phyloP scores from a whole-genome alignment of 2,888 invertebrate genomes.

The Steinernema hermaphroditum region DNA sequence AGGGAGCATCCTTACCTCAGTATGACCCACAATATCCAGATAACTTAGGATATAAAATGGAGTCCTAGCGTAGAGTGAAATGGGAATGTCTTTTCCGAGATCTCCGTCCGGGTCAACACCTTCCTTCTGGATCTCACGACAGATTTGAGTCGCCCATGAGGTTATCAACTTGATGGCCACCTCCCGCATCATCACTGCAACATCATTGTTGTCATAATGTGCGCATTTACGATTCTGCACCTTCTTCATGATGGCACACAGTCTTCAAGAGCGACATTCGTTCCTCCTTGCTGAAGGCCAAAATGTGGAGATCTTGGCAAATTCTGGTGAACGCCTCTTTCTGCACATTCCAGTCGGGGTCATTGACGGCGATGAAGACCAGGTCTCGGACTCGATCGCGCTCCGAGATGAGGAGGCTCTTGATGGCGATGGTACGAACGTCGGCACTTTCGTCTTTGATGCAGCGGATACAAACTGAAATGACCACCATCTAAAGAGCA shows the following conservation, averaged over 20 bases:
- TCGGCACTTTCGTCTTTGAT: background rate
- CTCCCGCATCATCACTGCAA: background rate
- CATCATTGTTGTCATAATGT: background rate
- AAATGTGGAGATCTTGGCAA: conserved; percentile 2
- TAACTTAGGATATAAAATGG: background rate
- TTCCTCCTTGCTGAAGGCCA: background rate
- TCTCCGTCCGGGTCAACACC: background rate
- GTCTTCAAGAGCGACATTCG: background rate
- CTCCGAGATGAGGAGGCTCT: background rate
- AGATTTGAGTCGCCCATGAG: background rate
- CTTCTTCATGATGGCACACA: background rate
- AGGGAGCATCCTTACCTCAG: conserved; percentile 4
- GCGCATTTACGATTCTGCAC: background rate
- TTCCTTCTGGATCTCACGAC: conserved; percentile 2
- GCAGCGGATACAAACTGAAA: background rate
- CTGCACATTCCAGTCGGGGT: background rate
- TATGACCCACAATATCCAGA: background rate
- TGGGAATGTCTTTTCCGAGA: background rate
- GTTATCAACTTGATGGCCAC: background rate
- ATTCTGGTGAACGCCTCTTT: background rate
- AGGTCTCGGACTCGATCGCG: background rate
- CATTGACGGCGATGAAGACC: background rate
- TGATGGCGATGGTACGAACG: conserved; percentile 2
- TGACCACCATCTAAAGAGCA: background rate
- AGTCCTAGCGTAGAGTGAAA: background rate